Conservation (phyloP, 2,113 vertebrate genomes). For the Elgaria multicarinata region DNA sequence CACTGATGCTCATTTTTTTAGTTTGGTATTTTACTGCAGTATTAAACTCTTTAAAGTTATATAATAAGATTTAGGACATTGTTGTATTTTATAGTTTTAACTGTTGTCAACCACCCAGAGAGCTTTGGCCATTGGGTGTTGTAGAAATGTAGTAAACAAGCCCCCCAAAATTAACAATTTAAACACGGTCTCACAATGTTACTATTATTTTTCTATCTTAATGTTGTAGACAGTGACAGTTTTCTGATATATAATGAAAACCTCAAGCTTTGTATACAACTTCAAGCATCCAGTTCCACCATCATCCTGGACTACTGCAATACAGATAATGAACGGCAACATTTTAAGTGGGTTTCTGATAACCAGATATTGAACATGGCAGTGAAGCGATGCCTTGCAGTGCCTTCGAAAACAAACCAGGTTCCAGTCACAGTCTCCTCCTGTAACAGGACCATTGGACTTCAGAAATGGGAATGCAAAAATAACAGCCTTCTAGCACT, state of each 20-base stretch:
- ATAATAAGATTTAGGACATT: no score
- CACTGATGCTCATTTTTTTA: no score
- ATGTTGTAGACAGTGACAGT: constrained; percentile 40
- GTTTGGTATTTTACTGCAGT: no score
- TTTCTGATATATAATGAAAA: constrained; percentile 92
- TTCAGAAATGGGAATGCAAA: constrained; percentile 92
- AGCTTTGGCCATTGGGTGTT: no score
- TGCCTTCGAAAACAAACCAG: constrained; percentile 76
- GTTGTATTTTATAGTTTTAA: no score
- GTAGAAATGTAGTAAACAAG: no score
- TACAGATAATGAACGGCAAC: constrained; percentile 77
- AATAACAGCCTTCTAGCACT: constrained; percentile 87
- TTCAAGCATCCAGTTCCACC: constrained; percentile 67
- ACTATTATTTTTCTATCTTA: not conserved
- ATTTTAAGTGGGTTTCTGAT: constrained; percentile 90
- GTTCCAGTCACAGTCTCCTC: constrained; percentile 77
- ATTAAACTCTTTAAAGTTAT: no score
- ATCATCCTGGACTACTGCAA: constrained; percentile 78
- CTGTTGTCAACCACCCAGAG: no score
- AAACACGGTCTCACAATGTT: no score
- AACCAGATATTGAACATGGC: constrained; percentile 85
- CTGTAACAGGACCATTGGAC: constrained; percentile 81
- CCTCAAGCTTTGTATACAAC: constrained; percentile 86
- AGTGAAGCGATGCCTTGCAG: constrained; percentile 86
- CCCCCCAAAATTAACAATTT: no score